These are phyloP conservation scores for Corella eumyota DNA, from an alignment of 23 tunicate genomes.

Conservation along the genomic window DNA sequence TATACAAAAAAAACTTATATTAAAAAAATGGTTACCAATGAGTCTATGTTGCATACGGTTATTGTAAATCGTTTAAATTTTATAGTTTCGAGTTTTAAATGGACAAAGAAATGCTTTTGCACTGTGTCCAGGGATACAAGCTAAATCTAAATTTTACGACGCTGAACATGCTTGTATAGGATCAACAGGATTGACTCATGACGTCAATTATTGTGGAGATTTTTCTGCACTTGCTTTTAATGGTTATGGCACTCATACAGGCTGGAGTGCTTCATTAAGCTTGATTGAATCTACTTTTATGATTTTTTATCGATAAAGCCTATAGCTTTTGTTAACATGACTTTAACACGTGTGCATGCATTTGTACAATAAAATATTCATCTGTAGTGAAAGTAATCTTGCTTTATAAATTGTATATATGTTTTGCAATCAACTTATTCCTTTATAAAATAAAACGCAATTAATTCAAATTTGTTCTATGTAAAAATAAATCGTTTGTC, in stretches of 20 bases:
- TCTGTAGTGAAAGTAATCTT: too few relatives aligned
- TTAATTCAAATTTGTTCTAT: too few relatives aligned
- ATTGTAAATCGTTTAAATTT: background rate
- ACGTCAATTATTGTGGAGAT: constrained; percentile 23
- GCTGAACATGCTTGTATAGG: constrained; percentile 18
- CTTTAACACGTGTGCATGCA: too few relatives aligned
- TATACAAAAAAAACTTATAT: too few relatives aligned
- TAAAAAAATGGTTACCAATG: too few relatives aligned
- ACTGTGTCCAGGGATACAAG: constrained; percentile 10
- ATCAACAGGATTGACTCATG: constrained; percentile 3
- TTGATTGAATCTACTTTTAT: background rate
- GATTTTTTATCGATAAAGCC: constrained; percentile 12
- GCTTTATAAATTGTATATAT: too few relatives aligned
- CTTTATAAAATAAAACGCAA: too few relatives aligned
- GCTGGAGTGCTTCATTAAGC: background rate
- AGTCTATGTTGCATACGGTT: background rate
- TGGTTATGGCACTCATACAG: background rate
- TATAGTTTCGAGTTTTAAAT: constrained; percentile 16
- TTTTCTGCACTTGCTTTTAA: constrained; percentile 10
- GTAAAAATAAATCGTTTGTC: too few relatives aligned
- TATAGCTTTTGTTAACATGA: too few relatives aligned
- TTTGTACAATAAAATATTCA: too few relatives aligned
- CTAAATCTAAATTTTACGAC: background rate
- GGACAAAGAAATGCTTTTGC: constrained; percentile 7
- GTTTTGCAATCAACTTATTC: too few relatives aligned